Evolutionary conservation across 1,140 invertebrate species (phyloP), one percentile per base, ranked within the genome.

Genomic region (Lamellibrachia luymesi): DNA sequence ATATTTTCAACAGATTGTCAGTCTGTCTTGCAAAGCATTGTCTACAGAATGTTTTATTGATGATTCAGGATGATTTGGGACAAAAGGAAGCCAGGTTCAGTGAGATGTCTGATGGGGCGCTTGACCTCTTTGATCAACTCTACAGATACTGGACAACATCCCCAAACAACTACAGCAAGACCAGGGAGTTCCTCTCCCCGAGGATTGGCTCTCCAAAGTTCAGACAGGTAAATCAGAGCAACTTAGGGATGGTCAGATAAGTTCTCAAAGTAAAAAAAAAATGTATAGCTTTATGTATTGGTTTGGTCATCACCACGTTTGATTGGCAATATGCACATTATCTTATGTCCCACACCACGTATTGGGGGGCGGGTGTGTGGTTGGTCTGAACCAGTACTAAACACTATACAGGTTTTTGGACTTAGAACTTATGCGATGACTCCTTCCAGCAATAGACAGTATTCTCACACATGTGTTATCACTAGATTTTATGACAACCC

Each of bases 151-250:
- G 51, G 51, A 50, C 91, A 91, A 51, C 49, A 5, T 25, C 91
- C 13, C 2, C 91, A 17, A 25, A 50, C 91, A 91, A 91, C 51
- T 91, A 50, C 91, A 27, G 13, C 51, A 91, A 91, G 13, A 91
- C 91, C 91, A 91, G 49, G 51, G 10, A 91, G 51, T 91, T 51
- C 17, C 49, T 91, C 17, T 91, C 91, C 49, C 91, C 49, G 27
- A 91, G 51, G 25, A 91, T 91, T 91, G 91, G 91, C 4, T 92
- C 56, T 92, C 27, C 50, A 49, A 92, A 92, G 38, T 92, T 51
- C 51, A 92, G n/a, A 90, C 50, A 56, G 64, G 90, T 93, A 89
- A 52, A 52, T 5, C 49, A 56, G n/a, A 50, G n/a, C 49, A 38
- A 38, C 38, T 38, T 38, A 38, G 38, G 38, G 38, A 38, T 38